Evolutionary conservation across 2,113 vertebrate species (phyloP).

Genomic region (Plecotus auritus): DNA sequence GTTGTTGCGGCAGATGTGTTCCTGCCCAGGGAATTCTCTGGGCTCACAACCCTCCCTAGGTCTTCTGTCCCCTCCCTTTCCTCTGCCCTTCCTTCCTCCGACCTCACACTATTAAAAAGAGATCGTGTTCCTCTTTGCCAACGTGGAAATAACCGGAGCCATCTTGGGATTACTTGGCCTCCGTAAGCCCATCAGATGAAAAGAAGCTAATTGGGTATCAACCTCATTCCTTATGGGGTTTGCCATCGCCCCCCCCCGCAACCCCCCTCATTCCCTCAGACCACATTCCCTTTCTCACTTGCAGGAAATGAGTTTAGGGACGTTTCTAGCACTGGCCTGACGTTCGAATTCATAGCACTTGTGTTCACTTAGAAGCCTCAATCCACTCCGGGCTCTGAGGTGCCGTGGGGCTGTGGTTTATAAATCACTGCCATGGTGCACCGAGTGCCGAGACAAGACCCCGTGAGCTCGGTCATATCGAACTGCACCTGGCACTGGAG

Average conservation of each 20-base stretch:
- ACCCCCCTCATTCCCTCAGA: constrained; percentile 41
- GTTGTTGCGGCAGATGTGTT: not conserved
- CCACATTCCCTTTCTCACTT: constrained; percentile 69
- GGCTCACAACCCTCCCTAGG: constrained; percentile 52
- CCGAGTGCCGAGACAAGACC: constrained; percentile 76
- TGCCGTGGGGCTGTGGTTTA: constrained; percentile 78
- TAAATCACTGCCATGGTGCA: constrained; percentile 79
- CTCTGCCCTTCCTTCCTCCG: constrained; percentile 31
- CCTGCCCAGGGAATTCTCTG: constrained; percentile 43
- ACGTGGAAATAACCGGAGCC: constrained; percentile 77
- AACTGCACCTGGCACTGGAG: constrained; percentile 73
- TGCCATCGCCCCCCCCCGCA: not conserved
- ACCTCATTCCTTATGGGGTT: constrained; percentile 74
- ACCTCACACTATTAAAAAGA: constrained; percentile 73
- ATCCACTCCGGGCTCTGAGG: constrained; percentile 76
- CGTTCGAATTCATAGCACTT: constrained; percentile 82
- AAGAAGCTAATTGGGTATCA: constrained; percentile 73
- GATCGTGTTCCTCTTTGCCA: constrained; percentile 71
- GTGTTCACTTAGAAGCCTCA: constrained; percentile 81
- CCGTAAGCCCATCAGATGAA: constrained; percentile 68
- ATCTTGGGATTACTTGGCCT: constrained; percentile 78
- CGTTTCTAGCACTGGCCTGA: constrained; percentile 70
- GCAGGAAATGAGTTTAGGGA: constrained; percentile 79
- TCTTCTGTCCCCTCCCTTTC: not conserved
- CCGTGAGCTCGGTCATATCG: constrained; percentile 76